phyloP scores from a whole-genome alignment of 23 tunicate species.

The Halocynthia roretzi region DNA sequence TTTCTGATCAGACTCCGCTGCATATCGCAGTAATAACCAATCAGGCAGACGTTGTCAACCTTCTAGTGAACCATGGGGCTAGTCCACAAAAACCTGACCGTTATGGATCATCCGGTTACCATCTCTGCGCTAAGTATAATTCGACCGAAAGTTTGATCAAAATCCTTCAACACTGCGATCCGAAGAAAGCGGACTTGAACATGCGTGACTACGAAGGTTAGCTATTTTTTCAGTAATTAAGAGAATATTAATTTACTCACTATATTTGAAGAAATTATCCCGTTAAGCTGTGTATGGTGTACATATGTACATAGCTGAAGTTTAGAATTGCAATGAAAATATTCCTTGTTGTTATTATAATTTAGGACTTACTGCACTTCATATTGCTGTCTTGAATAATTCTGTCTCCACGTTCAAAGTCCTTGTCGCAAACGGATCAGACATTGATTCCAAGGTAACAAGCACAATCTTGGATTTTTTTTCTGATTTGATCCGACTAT shows the following conservation, averaged over 20 bases:
- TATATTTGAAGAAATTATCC: too few species aligned
- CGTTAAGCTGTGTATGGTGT: too few species aligned
- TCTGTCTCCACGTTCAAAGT: slow-evolving; percentile 14
- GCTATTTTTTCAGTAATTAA: neutral
- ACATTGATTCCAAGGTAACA: slow-evolving; percentile 20
- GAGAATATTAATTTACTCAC: too few species aligned
- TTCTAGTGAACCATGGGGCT: slow-evolving; percentile 5
- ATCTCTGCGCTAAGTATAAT: slow-evolving; percentile 19
- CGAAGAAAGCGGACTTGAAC: neutral
- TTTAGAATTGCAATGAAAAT: neutral
- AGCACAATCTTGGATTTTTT: neutral
- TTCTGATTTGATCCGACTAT: neutral
- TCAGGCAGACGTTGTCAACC: slow-evolving; percentile 15
- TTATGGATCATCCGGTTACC: slow-evolving; percentile 20
- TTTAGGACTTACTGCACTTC: slow-evolving; percentile 16
- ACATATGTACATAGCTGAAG: neutral
- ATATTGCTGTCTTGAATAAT: slow-evolving; percentile 9
- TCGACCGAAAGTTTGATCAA: slow-evolving; percentile 8
- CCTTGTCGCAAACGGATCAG: slow-evolving; percentile 10
- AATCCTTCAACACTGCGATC: neutral
- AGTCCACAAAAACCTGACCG: slow-evolving; percentile 22
- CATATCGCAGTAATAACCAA: slow-evolving; percentile 25
- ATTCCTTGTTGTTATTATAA: neutral
- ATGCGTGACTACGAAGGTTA: slow-evolving; percentile 19
- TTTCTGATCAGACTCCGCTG: slow-evolving; percentile 13